These are phyloP conservation scores for Congeria kusceri DNA, from an alignment of 2,888 invertebrate species.

Conservation along the genomic window DNA sequence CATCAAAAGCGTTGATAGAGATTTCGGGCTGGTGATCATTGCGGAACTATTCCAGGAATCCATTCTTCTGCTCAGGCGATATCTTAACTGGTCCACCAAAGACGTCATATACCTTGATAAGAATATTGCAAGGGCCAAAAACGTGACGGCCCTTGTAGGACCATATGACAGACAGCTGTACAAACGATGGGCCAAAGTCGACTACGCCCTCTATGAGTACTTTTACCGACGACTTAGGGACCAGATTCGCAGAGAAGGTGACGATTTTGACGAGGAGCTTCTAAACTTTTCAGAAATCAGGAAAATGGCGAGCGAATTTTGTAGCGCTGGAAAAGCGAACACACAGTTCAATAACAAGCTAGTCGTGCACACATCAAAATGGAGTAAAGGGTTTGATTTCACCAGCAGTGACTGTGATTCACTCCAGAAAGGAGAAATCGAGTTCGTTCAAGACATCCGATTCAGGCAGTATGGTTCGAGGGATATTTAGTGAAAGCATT, in stretches of 20 bases:
- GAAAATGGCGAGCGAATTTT: constrained; percentile 58
- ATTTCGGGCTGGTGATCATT: constrained; percentile 62
- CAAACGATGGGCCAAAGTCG: constrained; percentile 56
- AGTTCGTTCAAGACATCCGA: constrained; percentile 57
- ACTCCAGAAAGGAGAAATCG: constrained; percentile 56
- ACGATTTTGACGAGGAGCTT: constrained; percentile 63
- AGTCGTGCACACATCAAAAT: constrained; percentile 46
- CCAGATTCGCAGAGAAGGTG: constrained; percentile 56
- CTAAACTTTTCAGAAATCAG: constrained; percentile 59
- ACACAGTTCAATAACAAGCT: constrained; percentile 33
- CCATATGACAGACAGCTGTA: constrained; percentile 60
- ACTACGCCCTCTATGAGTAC: constrained; percentile 62
- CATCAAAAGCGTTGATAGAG: constrained; percentile 46
- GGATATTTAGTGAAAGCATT: no score
- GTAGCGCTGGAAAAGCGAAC: constrained; percentile 31
- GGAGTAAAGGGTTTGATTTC: constrained; percentile 57
- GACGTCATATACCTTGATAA: constrained; percentile 61
- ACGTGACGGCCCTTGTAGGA: constrained; percentile 47
- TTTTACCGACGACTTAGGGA: constrained; percentile 53
- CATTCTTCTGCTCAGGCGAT: constrained; percentile 55
- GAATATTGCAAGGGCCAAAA: constrained; percentile 52
- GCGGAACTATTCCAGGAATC: constrained; percentile 67
- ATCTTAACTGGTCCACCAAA: constrained; percentile 60
- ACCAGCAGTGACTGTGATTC: constrained; percentile 46
- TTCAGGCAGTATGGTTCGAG: constrained; percentile 59